Evolutionary conservation across 2,113 vertebrate genomes (phyloP).

Genomic region (Anhinga rufa): DNA sequence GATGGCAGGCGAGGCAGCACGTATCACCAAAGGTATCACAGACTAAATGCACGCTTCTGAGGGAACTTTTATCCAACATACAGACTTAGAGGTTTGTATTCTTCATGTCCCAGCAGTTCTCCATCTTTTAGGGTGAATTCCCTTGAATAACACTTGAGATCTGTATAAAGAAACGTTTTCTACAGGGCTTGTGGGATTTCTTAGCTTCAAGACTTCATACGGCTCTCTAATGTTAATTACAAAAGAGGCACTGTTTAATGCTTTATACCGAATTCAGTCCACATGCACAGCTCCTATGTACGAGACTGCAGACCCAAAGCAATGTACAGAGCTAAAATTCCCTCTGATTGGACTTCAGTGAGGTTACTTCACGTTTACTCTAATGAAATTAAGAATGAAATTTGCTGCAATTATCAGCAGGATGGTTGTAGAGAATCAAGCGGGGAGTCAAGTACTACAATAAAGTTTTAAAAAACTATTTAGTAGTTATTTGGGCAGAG

Average conservation of each 20-base stretch:
- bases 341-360: neutral
- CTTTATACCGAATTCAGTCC: neutral
- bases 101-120: neutral
- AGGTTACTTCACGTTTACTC: neutral
- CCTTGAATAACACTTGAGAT: neutral
- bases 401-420: neutral
- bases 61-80: neutral
- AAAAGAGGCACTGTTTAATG: neutral
- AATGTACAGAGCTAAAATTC: neutral
- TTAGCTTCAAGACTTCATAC: neutral
- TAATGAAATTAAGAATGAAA: neutral
- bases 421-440: neutral
- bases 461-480: neutral
- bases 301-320: neutral
- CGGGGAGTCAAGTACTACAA: neutral
- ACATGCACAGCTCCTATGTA: neutral
- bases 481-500: neutral
- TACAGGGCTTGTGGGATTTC: neutral
- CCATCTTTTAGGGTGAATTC: neutral
- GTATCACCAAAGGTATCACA: neutral
- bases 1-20: neutral
- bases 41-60: neutral
- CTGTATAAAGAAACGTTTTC: neutral
- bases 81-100: neutral
- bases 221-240: conserved; percentile 3